Evolutionary conservation across 1,140 invertebrate genomes (phyloP), one percentile per base, ranked within the genome.

Genomic region (Sinonovacula constricta): DNA sequence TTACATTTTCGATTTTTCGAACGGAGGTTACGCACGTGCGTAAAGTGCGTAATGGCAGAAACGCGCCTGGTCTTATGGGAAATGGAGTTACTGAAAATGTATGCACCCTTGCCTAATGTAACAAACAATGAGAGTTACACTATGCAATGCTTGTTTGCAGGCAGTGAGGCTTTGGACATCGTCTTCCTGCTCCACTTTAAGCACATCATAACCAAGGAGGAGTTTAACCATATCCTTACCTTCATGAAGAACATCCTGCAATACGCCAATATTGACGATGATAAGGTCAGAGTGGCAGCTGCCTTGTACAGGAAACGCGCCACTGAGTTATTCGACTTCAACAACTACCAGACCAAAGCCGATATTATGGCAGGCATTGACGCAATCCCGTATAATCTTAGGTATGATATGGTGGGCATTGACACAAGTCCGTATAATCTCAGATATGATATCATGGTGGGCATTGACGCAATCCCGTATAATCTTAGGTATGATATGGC

Each of bases 161-260:
- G 59, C 24, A 84, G 82, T 34, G 81, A 81, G 59, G 60, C 69
- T 15, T 62, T 84, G 12, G 81, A 92, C 90, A 45, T 89, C 12
- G 81, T 85, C 7, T 85, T 89, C 54, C 68, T 89, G n/a, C 57
- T 87, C 45, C 86, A 89, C 72, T 84, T 81, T 57, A 88, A 87
- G 1, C 75, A 83, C 28, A 66, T 79, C 14, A 81, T 86, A 26
- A 76, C 71, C 0, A 36, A 71, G 24, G 28, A 33, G 0, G 70
- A 80, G 28, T 86, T 83, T 33, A 22, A 74, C 22, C 56, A 71
- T 33, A 62, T 85, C 12, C 51, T 83, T 26, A 49, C 53, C 14
- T 87, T 87, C 67, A 80, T 88, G 72, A 81, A 83, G 30, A 53
- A 53, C 2, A 15, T 84, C 0, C 15, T 88, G 18, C 39, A 81